A percentile compares a stretch with the other conserved stretches of the same genome.
Evolutionary conservation across 2,888 invertebrate species (phyloP).

Genomic region (Ferrisia virgata): DNA sequence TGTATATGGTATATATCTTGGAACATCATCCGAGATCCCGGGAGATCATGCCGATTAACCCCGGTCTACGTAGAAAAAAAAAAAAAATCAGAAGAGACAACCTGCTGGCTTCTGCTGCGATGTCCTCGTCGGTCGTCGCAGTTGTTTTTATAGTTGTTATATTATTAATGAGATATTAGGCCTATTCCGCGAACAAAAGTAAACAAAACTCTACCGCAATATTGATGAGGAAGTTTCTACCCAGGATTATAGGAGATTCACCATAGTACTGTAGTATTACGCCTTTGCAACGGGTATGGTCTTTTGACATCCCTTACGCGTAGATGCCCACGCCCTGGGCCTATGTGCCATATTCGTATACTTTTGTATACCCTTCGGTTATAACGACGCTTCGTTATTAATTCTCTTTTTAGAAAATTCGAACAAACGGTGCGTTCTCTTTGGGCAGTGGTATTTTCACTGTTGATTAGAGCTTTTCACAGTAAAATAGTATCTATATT

Average conservation of each 20-base stretch:
- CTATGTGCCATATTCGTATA: no score
- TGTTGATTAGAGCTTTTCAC: not conserved
- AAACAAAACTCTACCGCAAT: no score
- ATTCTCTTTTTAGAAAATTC: not conserved
- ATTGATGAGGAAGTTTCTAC: no score
- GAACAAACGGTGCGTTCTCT: not conserved
- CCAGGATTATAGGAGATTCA: no score
- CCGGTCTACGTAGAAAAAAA: not conserved
- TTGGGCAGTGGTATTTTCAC: not conserved
- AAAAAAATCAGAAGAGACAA: not conserved
- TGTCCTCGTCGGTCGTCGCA: not conserved
- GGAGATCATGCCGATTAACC: not conserved
- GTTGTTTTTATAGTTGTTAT: not conserved
- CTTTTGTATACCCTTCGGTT: not conserved
- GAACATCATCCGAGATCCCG: not conserved
- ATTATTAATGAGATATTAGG: not conserved
- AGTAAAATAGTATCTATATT: not conserved
- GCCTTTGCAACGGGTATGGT: no score
- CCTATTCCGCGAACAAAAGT: not conserved
- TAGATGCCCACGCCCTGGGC: no score
- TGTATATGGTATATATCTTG: no score
- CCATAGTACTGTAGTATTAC: no score
- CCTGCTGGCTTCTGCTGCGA: no score
- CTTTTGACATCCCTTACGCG: not conserved
- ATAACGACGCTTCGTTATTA: not conserved